phyloP scores from a whole-genome alignment of 2,113 vertebrate species.

The Tupaia tana region DNA sequence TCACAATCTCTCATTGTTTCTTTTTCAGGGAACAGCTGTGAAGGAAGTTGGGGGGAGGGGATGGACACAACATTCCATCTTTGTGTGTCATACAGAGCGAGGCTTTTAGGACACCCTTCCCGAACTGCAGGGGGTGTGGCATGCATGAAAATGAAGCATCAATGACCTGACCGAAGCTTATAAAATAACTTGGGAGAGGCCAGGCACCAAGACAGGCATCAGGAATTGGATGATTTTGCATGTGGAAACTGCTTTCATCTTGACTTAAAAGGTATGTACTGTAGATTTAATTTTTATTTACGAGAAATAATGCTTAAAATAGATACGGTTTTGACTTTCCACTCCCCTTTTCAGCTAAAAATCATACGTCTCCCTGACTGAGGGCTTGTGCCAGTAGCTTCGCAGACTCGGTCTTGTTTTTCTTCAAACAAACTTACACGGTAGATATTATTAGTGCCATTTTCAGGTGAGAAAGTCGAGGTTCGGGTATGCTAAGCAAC shows the following conservation, averaged over 20 bases:
- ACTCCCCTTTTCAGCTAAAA: not conserved
- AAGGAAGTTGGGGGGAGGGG: conserved; percentile 62
- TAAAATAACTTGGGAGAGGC: conserved; percentile 67
- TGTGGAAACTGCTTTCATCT: conserved; percentile 35
- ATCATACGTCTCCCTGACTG: not conserved
- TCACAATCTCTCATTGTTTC: conserved; percentile 75
- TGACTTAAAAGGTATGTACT: conserved; percentile 70
- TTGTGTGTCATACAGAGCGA: conserved; percentile 70
- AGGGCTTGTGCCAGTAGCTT: not conserved
- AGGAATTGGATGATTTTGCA: not conserved
- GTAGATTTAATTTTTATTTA: conserved; percentile 25
- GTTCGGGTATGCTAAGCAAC: not conserved
- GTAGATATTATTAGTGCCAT: not conserved
- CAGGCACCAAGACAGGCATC: not conserved
- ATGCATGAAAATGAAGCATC: conserved; percentile 20
- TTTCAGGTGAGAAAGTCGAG: not conserved
- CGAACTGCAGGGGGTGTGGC: conserved; percentile 62
- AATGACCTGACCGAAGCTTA: conserved; percentile 59
- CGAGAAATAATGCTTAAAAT: conserved; percentile 21
- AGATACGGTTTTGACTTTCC: not conserved
- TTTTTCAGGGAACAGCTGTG: conserved; percentile 74
- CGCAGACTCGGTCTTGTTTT: conserved; percentile 19
- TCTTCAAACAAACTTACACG: not conserved
- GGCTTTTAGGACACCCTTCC: conserved; percentile 67
- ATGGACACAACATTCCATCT: conserved; percentile 65